phyloP scores from a whole-genome alignment of 2,797 vertebrate species.

The Margarornis squamiger region DNA sequence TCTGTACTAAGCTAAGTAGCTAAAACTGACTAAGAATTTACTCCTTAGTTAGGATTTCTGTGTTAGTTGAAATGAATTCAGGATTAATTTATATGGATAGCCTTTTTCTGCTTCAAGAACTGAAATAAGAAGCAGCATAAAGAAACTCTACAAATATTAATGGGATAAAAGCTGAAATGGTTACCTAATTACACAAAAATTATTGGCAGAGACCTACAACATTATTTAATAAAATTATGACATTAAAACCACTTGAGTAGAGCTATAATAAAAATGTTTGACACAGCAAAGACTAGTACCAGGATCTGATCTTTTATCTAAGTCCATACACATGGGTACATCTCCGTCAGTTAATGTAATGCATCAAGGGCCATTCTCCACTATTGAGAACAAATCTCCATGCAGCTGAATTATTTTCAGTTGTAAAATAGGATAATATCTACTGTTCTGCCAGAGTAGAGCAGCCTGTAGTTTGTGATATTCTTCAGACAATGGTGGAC shows the following conservation, averaged over 20 bases:
- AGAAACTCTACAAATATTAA: not conserved
- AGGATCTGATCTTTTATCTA: not conserved
- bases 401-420: not conserved
- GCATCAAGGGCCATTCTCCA: not conserved
- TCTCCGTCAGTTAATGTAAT: not conserved
- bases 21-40: not conserved
- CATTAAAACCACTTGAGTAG: not conserved
- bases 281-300: not conserved
- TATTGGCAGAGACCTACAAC: not conserved
- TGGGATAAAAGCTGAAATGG: not conserved
- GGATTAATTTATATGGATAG: not conserved
- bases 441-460: not conserved
- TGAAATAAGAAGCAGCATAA: not conserved
- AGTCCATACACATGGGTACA: fast-evolving
- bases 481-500: not conserved
- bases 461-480: not conserved
- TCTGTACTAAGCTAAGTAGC: not conserved
- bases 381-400: fast-evolving
- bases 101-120: not conserved
- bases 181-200: not conserved
- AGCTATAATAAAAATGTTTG: not conserved
- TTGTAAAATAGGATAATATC: not conserved
- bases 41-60: not conserved
- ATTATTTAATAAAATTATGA: not conserved
- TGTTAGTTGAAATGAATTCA: not conserved